A percentile compares a stretch with the other conserved stretches of the same genome.
Conservation (phyloP, 1,140 invertebrate genomes). For the Drosophila nigromelanica region DNA sequence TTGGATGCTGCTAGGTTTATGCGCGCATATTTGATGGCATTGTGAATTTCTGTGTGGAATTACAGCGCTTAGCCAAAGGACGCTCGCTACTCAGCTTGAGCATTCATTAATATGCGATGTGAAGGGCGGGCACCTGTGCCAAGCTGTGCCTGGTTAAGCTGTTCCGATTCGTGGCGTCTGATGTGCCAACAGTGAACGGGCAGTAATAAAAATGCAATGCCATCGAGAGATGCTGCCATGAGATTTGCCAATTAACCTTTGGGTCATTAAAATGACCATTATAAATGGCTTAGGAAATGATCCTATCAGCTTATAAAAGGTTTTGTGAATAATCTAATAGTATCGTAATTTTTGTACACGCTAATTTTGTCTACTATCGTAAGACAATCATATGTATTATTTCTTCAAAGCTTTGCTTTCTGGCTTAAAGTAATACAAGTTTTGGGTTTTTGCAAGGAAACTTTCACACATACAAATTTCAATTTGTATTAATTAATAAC, state of each 20-base stretch:
- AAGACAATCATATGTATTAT: too few species aligned
- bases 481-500: too few species aligned
- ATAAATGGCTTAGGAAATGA: too few species aligned
- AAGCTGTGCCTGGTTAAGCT: not conserved
- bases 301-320: too few species aligned
- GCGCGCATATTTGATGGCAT: constrained; percentile 68
- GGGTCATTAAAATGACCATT: constrained; percentile 2
- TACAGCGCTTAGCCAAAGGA: constrained; percentile 46
- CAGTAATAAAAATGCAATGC: constrained; percentile 19
- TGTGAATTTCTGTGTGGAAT: constrained; percentile 64
- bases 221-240: constrained; percentile 17
- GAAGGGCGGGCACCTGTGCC: not conserved
- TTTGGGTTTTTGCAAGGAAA: too few species aligned
- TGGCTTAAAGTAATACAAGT: too few species aligned
- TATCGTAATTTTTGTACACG: too few species aligned
- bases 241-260: constrained; percentile 31
- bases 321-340: too few species aligned
- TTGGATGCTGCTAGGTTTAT: constrained; percentile 52
- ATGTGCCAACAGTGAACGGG: constrained; percentile 17
- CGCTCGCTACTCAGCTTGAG: constrained; percentile 28
- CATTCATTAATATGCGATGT: constrained; percentile 44
- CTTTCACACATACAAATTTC: too few species aligned
- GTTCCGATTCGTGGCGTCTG: not conserved
- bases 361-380: too few species aligned
- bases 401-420: too few species aligned